phyloP scores from a whole-genome alignment of 1,140 invertebrate species.

The Andrena cerasifolii region DNA sequence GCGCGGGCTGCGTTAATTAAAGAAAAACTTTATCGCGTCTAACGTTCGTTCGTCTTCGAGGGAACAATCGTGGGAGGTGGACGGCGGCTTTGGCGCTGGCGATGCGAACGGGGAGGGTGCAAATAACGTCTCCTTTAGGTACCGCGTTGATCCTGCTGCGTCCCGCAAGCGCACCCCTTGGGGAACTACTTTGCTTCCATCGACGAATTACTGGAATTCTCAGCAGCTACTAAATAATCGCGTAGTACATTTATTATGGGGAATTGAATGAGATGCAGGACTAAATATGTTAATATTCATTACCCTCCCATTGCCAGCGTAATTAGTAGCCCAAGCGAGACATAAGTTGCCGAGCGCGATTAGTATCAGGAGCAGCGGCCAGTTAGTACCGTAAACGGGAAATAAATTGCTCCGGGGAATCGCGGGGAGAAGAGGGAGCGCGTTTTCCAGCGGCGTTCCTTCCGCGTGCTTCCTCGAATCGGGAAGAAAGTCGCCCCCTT shows the following conservation, averaged over 20 bases:
- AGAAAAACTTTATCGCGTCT: conserved; percentile 20
- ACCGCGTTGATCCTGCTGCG: no score
- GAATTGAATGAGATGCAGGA: no score
- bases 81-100: background rate
- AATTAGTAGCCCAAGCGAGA: no score
- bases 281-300: no score
- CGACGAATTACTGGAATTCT: no score
- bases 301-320: no score
- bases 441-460: background rate
- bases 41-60: conserved; percentile 29
- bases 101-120: background rate
- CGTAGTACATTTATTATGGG: no score
- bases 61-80: conserved; percentile 15
- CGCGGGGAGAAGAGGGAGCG: background rate
- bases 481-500: conserved; percentile 56
- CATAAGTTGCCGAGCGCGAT: no score
- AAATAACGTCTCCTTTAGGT: no score
- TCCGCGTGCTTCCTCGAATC: conserved; percentile 11
- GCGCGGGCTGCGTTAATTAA: conserved; percentile 37
- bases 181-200: no score
- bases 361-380: background rate
- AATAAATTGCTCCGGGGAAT: background rate
- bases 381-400: background rate
- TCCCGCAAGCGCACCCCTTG: no score
- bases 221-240: no score